Evolutionary conservation across 1,140 invertebrate genomes (phyloP).

Genomic region (Apocrypta bakeri): DNA sequence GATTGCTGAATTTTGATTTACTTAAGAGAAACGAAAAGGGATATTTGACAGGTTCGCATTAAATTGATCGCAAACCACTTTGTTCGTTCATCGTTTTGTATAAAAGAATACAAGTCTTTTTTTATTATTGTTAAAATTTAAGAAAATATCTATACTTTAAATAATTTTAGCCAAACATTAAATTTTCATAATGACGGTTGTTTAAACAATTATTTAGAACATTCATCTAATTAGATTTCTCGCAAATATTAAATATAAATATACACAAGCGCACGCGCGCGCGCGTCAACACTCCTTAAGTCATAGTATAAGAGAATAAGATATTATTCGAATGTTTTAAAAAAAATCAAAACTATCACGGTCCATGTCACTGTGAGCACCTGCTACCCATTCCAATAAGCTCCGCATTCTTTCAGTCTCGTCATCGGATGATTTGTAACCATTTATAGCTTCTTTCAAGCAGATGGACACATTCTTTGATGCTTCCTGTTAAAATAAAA

Average conservation of each 20-base stretch:
- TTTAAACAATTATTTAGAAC: no score
- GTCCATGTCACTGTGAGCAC: slow-evolving; percentile 43
- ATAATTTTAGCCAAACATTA: not conserved
- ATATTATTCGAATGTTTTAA: not conserved
- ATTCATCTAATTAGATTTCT: no score
- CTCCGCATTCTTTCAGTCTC: slow-evolving; percentile 63
- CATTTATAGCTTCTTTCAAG: slow-evolving; percentile 63
- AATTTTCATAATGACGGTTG: not conserved
- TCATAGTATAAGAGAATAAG: not conserved
- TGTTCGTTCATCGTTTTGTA: not conserved
- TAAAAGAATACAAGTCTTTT: not conserved
- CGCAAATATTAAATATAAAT: not conserved
- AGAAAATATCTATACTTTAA: not conserved
- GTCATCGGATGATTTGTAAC: slow-evolving; percentile 60
- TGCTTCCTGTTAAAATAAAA: slow-evolving; percentile 28
- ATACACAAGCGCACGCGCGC: not conserved
- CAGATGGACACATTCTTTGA: slow-evolving; percentile 66
- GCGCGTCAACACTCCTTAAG: not conserved
- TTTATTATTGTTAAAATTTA: not conserved
- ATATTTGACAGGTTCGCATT: no score
- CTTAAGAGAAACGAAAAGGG: no score
- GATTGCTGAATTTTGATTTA: no score
- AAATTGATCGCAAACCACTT: not conserved
- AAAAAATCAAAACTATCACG: slow-evolving; percentile 26
- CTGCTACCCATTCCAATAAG: slow-evolving; percentile 66